These are phyloP conservation scores for Tetramorium alpestre DNA, from an alignment of 1,140 invertebrate species.

Conservation along the genomic window DNA sequence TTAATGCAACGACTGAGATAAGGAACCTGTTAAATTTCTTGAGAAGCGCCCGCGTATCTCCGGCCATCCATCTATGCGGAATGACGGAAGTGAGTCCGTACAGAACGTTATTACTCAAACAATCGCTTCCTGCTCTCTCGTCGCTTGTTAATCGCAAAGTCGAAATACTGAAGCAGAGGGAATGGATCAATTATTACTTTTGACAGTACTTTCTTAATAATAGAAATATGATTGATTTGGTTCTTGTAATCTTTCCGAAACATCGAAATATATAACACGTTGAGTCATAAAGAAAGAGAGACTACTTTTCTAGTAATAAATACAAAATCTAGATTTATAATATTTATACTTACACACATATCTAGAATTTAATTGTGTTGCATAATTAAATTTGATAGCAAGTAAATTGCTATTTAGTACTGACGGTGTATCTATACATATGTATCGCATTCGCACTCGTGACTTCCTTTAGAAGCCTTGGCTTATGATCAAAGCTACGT, in stretches of 20 bases:
- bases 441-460: background rate
- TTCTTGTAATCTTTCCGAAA: conserved; percentile 1
- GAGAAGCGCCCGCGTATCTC: conserved; percentile 26
- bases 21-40: conserved; percentile 57
- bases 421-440: background rate
- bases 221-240: background rate
- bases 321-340: background rate
- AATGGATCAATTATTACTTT: background rate
- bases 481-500: conserved; percentile 7
- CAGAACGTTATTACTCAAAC: conserved; percentile 39
- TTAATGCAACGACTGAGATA: conserved; percentile 57
- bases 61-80: conserved; percentile 10
- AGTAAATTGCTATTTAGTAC: background rate
- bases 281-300: background rate
- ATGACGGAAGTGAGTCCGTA: conserved; percentile 33
- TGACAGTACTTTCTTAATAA: background rate
- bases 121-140: conserved; percentile 7
- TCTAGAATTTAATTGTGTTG: background rate
- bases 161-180: background rate
- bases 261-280: background rate
- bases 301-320: background rate
- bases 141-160: background rate
- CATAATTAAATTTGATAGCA: background rate
- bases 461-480: conserved; percentile 14
- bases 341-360: background rate